These are phyloP conservation scores for Sinella curviseta DNA, from an alignment of 1,140 invertebrate genomes.

Conservation along the genomic window DNA sequence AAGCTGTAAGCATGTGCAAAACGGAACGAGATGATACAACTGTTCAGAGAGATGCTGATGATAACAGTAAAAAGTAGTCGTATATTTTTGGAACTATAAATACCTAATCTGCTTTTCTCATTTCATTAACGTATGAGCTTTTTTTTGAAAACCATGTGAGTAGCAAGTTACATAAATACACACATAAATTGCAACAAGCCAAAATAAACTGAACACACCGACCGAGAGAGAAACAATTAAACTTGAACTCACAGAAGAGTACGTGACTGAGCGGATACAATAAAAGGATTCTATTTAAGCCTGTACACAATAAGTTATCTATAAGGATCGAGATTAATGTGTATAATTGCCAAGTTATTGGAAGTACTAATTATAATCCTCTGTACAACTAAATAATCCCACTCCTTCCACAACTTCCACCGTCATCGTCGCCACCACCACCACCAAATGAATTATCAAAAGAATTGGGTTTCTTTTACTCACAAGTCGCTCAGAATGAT, in stretches of 20 bases:
- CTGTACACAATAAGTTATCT: too few species aligned
- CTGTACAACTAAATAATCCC: too few species aligned
- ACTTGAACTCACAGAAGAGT: too few species aligned
- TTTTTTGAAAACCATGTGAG: not conserved
- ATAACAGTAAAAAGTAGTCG: too few species aligned
- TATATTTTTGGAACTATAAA: not conserved
- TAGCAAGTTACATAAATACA: too few species aligned
- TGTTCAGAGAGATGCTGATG: not conserved
- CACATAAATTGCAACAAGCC: not conserved
- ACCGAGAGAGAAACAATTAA: too few species aligned
- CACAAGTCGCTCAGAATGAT: constrained; percentile 12
- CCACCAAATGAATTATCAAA: constrained; percentile 7
- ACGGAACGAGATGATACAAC: not conserved
- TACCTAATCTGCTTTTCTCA: not conserved
- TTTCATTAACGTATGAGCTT: not conserved
- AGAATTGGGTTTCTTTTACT: not conserved
- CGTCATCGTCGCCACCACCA: too few species aligned
- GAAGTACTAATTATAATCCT: too few species aligned
- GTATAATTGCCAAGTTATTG: too few species aligned
- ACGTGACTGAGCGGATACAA: not conserved
- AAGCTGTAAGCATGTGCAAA: not conserved
- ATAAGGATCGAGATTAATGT: too few species aligned
- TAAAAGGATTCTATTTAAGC: too few species aligned
- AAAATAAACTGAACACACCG: not conserved
- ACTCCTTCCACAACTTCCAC: too few species aligned